Conservation (phyloP, 2,888 invertebrate species). For the Eulithis testata region DNA sequence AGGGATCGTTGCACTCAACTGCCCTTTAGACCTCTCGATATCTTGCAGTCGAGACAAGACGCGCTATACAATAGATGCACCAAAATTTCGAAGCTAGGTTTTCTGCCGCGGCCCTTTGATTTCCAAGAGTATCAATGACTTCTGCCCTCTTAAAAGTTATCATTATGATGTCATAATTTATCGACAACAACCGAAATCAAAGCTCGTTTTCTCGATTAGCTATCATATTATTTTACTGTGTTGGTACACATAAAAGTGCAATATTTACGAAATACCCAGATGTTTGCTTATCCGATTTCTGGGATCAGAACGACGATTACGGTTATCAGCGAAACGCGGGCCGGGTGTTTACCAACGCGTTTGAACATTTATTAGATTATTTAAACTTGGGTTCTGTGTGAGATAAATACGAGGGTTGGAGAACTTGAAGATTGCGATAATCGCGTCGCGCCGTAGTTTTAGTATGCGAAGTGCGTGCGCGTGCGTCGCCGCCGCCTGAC, state of each 20-base stretch:
- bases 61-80: conserved; percentile 47
- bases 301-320: conserved; percentile 60
- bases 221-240: background rate
- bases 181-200: conserved; percentile 10
- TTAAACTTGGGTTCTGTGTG: conserved; percentile 60
- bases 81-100: conserved; percentile 54
- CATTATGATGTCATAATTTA: conserved; percentile 24
- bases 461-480: conserved; percentile 81
- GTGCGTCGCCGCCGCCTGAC: conserved; percentile 72
- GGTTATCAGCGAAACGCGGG: conserved; percentile 59
- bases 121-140: conserved; percentile 24
- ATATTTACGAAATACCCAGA: conserved; percentile 32
- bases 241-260: background rate
- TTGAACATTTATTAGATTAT: conserved; percentile 67
- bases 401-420: conserved; percentile 63
- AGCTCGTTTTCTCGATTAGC: background rate
- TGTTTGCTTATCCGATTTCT: conserved; percentile 57
- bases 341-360: conserved; percentile 45
- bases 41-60: conserved; percentile 38
- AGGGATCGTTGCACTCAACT: conserved; percentile 70
- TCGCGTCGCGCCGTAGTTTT: conserved; percentile 70
- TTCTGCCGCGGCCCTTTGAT: conserved; percentile 49
- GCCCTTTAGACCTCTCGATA: conserved; percentile 71
- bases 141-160: conserved; percentile 35
- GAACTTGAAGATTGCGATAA: conserved; percentile 63